Evolutionary conservation across 2,888 invertebrate species (phyloP), one percentile per base, ranked within the genome.

Genomic region (Corythucha ciliata): DNA sequence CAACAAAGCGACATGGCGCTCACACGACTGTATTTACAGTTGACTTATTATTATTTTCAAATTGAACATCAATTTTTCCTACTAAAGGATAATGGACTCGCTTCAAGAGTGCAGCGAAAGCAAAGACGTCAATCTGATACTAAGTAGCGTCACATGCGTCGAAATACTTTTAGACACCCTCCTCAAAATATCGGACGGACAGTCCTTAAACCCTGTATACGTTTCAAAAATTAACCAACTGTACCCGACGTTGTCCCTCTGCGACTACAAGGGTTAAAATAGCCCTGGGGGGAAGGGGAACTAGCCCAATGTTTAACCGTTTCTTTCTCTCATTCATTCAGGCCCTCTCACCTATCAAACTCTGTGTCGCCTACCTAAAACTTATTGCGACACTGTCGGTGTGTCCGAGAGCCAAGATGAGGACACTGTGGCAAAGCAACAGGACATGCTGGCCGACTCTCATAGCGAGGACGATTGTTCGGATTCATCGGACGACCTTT

Each of bases 21-120:
- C 24, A 78, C 85, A 64, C 75, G 86, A 70, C 69, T 87, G 84
- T 86, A 67, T 77, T 77, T 74, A 54, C 46, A 29, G 8, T 29
- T n/a, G 29, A 29, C n/a, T 29, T 10, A 29, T 29, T 8, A 8
- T n/a, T 10, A 29, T 29, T 29, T 29, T 29, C 29, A n/a, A 10
- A 29, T n/a, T n/a, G n/a, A n/a, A n/a, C 29, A 29, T 24, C 29
- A 26, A 29, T 24, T 46, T 46, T 46, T 25, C 29, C 18, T 53
- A 32, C 67, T 67, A 16, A 62, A 86, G 92, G 62, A 82, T 90
- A 61, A 86, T 92, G 78, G 92, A 93, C 65, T 88, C 90, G 1
- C 83, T 92, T 66, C 89, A 91, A 69, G 92, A 93, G 69, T 88
- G 89, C 54, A 84, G 89, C n/a, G 79, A 81, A 59, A 83, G 83